Conservation (phyloP, 1,140 invertebrate genomes). For the Marisa cornuarietis region DNA sequence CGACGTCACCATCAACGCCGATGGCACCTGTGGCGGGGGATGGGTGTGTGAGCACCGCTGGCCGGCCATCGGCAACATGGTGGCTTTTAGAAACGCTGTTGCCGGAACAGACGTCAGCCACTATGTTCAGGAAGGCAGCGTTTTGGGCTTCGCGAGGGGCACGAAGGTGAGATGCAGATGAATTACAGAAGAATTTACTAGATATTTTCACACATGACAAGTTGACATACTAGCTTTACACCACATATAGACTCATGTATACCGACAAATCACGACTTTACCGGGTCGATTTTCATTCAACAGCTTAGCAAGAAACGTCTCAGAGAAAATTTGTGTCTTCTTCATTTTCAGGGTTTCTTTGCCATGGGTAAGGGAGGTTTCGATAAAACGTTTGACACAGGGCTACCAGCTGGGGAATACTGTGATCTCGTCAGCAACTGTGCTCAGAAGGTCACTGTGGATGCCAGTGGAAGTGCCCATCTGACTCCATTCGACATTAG, state of each 20-base stretch:
- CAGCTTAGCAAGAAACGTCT: neutral
- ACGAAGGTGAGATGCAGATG: conserved; percentile 33
- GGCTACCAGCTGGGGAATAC: conserved; percentile 80
- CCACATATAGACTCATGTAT: too few species aligned
- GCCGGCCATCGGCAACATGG: conserved; percentile 83
- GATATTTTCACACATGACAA: too few species aligned
- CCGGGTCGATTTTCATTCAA: too few species aligned
- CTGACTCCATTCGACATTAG: conserved; percentile 73
- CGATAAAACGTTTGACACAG: conserved; percentile 58
- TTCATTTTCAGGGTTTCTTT: conserved; percentile 48
- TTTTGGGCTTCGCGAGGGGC: conserved; percentile 58
- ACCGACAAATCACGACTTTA: neutral
- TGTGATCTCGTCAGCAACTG: conserved; percentile 86
- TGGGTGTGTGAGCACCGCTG: conserved; percentile 92
- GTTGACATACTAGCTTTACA: too few species aligned
- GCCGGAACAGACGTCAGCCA: conserved; percentile 43
- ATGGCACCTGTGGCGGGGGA: conserved; percentile 76
- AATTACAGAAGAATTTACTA: neutral
- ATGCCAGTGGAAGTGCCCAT: conserved; percentile 72
- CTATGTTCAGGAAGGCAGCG: conserved; percentile 45
- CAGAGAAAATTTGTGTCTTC: neutral
- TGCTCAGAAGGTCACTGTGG: conserved; percentile 77
- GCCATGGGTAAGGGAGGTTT: conserved; percentile 56
- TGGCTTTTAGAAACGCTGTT: conserved; percentile 49
- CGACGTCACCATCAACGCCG: conserved; percentile 65